Conservation (phyloP, 2,888 invertebrate genomes). For the Rotaria socialis region DNA sequence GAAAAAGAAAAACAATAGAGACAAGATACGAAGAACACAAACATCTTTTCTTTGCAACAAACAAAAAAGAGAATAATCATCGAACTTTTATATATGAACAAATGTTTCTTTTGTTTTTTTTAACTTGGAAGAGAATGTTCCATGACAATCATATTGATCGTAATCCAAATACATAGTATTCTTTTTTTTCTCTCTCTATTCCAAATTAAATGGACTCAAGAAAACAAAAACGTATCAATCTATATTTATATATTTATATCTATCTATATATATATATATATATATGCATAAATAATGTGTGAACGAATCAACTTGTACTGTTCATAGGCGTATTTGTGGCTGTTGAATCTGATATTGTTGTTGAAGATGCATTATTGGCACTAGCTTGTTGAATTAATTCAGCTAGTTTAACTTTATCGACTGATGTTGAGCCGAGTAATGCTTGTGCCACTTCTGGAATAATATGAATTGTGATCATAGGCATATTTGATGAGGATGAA, state of each 20-base stretch:
- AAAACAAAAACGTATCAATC: neutral
- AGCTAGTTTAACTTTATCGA: neutral
- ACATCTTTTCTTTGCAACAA: neutral
- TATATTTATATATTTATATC: too few species aligned
- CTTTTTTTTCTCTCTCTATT: neutral
- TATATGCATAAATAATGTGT: neutral
- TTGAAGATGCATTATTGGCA: constrained; percentile 3
- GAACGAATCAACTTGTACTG: neutral
- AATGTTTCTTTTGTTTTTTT: neutral
- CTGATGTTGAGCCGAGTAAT: neutral
- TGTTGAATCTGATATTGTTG: neutral
- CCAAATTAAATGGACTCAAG: neutral
- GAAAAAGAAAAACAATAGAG: neutral
- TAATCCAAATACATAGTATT: neutral
- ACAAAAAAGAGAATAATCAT: neutral
- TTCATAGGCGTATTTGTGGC: neutral
- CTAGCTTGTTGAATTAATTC: neutral
- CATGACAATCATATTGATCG: neutral
- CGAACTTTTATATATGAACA: neutral
- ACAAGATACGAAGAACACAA: neutral
- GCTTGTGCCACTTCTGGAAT: constrained; percentile 22
- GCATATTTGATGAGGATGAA: neutral
- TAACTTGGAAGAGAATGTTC: neutral
- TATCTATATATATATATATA: neutral
- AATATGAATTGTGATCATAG: constrained; percentile 34